Evolutionary conservation across 2,113 vertebrate species (phyloP).

Genomic region (Anser brachyrhynchus): DNA sequence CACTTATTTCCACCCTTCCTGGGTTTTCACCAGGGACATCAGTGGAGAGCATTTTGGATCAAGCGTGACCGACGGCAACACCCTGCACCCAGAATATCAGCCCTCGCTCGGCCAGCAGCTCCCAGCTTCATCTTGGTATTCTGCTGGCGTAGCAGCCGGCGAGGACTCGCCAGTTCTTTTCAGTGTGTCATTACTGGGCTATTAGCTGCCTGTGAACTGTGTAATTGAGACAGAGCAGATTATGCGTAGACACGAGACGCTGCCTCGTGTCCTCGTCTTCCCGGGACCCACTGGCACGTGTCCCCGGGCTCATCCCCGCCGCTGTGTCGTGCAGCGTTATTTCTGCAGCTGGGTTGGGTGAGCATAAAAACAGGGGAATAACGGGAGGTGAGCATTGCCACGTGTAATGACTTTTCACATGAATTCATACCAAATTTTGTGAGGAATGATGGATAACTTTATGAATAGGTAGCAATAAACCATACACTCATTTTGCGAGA

Average conservation of each 20-base stretch:
- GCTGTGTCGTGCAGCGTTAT: fast-evolving
- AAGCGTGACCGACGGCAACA: fast-evolving
- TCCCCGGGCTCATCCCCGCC: fast-evolving
- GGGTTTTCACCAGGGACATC: not conserved
- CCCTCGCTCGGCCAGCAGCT: fast-evolving
- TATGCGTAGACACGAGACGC: fast-evolving
- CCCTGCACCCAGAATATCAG: fast-evolving
- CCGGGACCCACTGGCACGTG: fast-evolving
- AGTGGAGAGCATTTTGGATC: not conserved
- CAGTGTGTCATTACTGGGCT: not conserved
- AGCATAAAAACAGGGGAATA: not conserved
- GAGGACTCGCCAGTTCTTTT: not conserved
- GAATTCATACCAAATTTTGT: not conserved
- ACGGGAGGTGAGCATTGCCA: not conserved
- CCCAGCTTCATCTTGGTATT: not conserved
- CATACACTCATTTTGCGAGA: not conserved
- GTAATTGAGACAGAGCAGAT: not conserved
- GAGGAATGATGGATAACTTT: not conserved
- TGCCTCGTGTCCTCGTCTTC: not conserved
- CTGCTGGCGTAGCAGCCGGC: not conserved
- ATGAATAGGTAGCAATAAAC: not conserved
- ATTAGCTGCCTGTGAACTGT: not conserved
- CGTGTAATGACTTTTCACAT: not conserved
- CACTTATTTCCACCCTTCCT: fast-evolving
- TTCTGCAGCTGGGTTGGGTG: not conserved